Evolutionary conservation across 2,797 vertebrate genomes (phyloP).

Genomic region (Eulemur rubriventer): DNA sequence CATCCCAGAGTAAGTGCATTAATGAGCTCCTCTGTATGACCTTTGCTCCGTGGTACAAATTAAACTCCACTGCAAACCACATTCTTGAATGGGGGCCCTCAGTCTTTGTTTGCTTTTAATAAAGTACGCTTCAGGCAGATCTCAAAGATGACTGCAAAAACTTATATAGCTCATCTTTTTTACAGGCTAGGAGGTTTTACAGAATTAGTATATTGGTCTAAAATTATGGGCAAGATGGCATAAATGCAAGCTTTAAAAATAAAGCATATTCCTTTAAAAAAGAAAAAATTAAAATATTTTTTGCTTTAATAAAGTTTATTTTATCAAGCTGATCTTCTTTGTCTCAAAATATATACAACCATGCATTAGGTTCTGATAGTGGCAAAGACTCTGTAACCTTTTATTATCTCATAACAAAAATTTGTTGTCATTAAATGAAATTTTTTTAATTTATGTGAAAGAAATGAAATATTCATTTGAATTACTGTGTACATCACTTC

Average conservation of each 20-base stretch:
- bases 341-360: not conserved
- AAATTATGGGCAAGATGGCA: not conserved
- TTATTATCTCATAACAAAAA: not conserved
- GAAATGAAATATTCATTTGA: not conserved
- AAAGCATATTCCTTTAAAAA: not conserved
- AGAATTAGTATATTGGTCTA: not conserved
- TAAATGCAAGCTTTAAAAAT: not conserved
- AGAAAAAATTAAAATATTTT: not conserved
- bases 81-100: constrained; percentile 81
- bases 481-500: not conserved
- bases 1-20: constrained; percentile 91
- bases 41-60: constrained; percentile 89
- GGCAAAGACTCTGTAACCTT: not conserved
- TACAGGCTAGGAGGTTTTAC: not conserved
- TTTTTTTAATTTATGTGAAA: not conserved
- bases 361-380: not conserved
- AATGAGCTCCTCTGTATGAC: constrained; percentile 90
- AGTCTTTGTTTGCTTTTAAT: constrained; percentile 82
- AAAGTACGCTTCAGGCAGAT: constrained; percentile 80
- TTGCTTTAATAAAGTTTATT: not conserved
- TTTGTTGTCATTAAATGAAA: not conserved
- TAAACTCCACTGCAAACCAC: constrained; percentile 85
- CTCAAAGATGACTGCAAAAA: constrained; percentile 75
- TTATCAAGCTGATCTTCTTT: not conserved
- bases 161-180: not conserved